Conservation (phyloP, 2,888 invertebrate species). For the Pristionchus japonicus region DNA sequence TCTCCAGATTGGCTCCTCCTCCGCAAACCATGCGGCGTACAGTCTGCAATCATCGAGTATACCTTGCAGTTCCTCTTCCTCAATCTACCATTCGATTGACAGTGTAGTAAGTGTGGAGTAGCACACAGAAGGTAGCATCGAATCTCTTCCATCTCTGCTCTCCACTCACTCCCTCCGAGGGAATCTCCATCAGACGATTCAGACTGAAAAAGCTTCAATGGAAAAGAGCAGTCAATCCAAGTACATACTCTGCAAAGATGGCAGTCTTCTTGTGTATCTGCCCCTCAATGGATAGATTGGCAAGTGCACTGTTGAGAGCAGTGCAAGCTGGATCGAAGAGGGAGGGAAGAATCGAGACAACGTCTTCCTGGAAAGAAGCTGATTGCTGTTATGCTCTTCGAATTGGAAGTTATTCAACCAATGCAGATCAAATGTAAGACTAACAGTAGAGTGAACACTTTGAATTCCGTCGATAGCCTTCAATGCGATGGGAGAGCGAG, state of each 20-base stretch:
- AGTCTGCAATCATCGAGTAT: neutral
- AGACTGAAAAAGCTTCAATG: neutral
- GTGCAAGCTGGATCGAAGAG: neutral
- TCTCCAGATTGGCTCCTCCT: neutral
- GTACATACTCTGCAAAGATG: neutral
- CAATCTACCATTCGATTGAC: neutral
- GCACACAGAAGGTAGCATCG: neutral
- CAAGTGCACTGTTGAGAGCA: neutral
- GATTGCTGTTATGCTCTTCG: too few relatives aligned
- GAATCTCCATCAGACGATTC: neutral
- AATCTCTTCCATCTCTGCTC: neutral
- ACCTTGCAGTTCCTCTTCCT: too few relatives aligned
- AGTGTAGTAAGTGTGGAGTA: constrained; percentile 1
- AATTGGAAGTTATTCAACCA: too few relatives aligned
- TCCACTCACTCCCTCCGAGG: neutral
- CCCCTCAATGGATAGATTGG: neutral
- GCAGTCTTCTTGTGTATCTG: neutral
- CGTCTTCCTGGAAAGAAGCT: neutral
- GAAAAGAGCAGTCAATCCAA: neutral
- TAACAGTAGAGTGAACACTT: neutral
- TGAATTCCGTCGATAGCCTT: neutral
- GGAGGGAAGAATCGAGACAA: neutral
- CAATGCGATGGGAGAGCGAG: neutral
- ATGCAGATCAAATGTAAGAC: neutral
- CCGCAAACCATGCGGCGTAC: neutral